Percentiles rank a stretch among this genome's conserved stretches.
These are phyloP conservation scores for Micromesistius poutassou DNA, from an alignment of 2,797 vertebrate genomes.

Conservation along the genomic window DNA sequence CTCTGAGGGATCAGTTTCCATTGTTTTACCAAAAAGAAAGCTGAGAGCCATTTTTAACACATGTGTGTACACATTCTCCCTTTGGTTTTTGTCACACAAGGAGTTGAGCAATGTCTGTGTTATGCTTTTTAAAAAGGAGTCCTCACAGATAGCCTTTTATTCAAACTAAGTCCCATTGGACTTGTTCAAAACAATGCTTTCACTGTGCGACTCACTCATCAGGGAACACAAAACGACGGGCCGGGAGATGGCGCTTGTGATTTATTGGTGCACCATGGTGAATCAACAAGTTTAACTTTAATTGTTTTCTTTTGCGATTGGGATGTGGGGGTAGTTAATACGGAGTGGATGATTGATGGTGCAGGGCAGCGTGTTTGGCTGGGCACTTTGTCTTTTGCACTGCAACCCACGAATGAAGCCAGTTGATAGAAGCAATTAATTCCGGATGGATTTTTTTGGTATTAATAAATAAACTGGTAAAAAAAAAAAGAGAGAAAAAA, in stretches of 20 bases:
- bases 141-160: slow-evolving; percentile 28
- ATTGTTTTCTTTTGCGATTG: slow-evolving; percentile 78
- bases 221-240: slow-evolving; percentile 55
- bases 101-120: slow-evolving; percentile 9
- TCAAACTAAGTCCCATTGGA: slow-evolving; percentile 30
- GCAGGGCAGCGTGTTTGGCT: slow-evolving; percentile 67
- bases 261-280: slow-evolving; percentile 75
- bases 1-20: background rate
- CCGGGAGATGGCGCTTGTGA: slow-evolving; percentile 66
- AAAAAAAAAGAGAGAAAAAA: slow-evolving; percentile 29
- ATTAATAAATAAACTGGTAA: slow-evolving; percentile 53
- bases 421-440: slow-evolving; percentile 77
- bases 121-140: slow-evolving; percentile 26
- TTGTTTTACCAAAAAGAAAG: background rate
- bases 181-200: slow-evolving; percentile 58
- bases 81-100: background rate
- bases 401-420: slow-evolving; percentile 68
- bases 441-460: slow-evolving; percentile 42
- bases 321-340: slow-evolving; percentile 74
- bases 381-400: slow-evolving; percentile 75
- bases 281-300: slow-evolving; percentile 83
- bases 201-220: slow-evolving; percentile 56
- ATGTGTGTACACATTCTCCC: background rate
- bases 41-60: background rate
- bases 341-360: slow-evolving; percentile 72